Conservation (phyloP, 2,888 invertebrate genomes). For the Octonoba sinensis region DNA sequence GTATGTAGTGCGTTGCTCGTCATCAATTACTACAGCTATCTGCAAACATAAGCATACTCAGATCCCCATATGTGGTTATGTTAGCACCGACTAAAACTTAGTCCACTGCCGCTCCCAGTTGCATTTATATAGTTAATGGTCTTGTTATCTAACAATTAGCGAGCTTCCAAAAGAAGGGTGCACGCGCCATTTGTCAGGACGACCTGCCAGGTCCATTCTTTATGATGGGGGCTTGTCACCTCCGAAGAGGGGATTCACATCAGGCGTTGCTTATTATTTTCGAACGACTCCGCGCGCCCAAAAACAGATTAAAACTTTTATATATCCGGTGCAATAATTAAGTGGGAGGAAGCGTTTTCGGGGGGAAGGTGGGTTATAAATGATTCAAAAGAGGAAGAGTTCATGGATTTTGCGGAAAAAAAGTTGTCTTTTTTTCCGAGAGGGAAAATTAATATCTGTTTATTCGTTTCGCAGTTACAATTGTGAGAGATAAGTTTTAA, state of each 20-base stretch:
- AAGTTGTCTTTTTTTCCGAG: conserved; percentile 33
- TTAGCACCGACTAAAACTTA: too few relatives aligned
- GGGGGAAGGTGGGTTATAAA: conserved; percentile 28
- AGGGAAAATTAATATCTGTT: conserved; percentile 57
- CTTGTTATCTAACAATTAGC: conserved; percentile 65
- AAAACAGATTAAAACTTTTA: conserved; percentile 64
- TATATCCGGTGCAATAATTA: conserved; percentile 58
- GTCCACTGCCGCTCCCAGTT: too few relatives aligned
- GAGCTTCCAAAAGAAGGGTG: conserved; percentile 37
- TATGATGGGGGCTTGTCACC: conserved; percentile 52
- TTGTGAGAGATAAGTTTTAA: conserved; percentile 61
- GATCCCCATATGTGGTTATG: too few relatives aligned
- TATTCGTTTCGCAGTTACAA: conserved; percentile 56
- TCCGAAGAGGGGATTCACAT: conserved; percentile 13
- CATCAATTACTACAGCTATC: too few relatives aligned
- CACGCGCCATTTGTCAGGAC: conserved; percentile 55
- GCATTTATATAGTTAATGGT: conserved; percentile 56
- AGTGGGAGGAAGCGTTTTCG: conserved; percentile 35
- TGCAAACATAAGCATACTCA: too few relatives aligned
- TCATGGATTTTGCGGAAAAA: neutral
- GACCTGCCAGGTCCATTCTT: conserved; percentile 57
- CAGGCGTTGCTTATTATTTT: conserved; percentile 51
- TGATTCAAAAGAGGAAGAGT: conserved; percentile 14
- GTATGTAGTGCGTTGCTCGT: too few relatives aligned
- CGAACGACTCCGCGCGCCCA: conserved; percentile 38